phyloP scores from a whole-genome alignment of 1,140 invertebrate species.

The Heliconius hermathena region DNA sequence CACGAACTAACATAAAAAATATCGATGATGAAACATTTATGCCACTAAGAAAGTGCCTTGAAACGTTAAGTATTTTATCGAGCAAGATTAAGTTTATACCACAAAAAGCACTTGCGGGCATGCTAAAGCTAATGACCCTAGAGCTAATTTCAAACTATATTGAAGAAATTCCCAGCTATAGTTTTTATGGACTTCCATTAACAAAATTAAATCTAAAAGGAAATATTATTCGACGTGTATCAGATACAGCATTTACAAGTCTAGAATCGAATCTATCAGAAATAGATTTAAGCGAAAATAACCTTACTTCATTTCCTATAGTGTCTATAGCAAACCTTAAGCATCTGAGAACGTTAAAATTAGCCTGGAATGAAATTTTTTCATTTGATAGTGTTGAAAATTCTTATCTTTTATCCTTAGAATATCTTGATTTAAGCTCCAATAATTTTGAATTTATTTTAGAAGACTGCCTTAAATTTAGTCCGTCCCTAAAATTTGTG shows the following conservation, averaged over 20 bases:
- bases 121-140: conserved; percentile 87
- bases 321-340: conserved; percentile 88
- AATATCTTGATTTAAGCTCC: conserved; percentile 92
- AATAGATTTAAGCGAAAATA: conserved; percentile 93
- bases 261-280: conserved; percentile 90
- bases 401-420: conserved; percentile 86
- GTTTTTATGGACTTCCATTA: conserved; percentile 91
- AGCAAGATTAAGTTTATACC: conserved; percentile 91
- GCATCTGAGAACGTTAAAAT: conserved; percentile 86
- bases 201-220: conserved; percentile 92
- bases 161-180: conserved; percentile 90
- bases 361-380: conserved; percentile 90
- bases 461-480: conserved; percentile 90
- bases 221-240: conserved; percentile 89
- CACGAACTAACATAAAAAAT: conserved; percentile 89
- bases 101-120: conserved; percentile 88
- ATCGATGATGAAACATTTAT: conserved; percentile 88
- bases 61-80: conserved; percentile 91
- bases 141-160: conserved; percentile 95
- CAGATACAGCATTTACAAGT: conserved; percentile 93
- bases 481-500: conserved; percentile 90
- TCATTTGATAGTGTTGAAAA: conserved; percentile 86
- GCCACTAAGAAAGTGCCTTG: conserved; percentile 88
- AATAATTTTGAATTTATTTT: conserved; percentile 92
- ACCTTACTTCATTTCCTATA: conserved; percentile 91